A percentile compares a stretch with the other conserved stretches of the same genome.
Conservation (phyloP, 2,113 vertebrate species). For the Guaruba guarouba region DNA sequence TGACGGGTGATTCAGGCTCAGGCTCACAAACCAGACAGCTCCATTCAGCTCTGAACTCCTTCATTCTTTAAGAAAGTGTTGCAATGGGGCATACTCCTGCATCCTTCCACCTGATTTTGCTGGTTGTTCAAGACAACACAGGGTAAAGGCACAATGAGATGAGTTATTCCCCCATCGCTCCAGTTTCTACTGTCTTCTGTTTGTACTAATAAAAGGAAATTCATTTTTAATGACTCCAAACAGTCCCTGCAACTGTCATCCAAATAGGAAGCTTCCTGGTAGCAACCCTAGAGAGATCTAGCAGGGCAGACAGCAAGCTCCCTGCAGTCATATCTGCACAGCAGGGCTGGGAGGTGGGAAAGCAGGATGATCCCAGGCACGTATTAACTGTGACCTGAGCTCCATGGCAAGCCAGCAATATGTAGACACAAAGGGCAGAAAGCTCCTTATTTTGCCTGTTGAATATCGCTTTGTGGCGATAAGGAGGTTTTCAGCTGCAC, state of each 20-base stretch:
- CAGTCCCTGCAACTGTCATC: neutral
- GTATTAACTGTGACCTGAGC: neutral
- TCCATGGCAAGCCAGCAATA: neutral
- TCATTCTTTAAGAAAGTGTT: neutral
- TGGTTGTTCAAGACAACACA: neutral
- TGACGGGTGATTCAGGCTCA: neutral
- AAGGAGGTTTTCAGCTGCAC: neutral
- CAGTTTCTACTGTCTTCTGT: neutral
- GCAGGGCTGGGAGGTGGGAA: neutral
- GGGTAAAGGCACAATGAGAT: neutral
- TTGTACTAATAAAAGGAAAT: neutral
- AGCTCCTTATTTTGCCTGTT: neutral
- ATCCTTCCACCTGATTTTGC: neutral
- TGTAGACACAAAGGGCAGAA: neutral
- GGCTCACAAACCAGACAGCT: neutral
- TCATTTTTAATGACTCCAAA: neutral
- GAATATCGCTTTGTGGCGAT: neutral
- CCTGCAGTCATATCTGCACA: neutral
- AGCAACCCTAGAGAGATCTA: neutral
- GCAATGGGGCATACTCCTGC: neutral
- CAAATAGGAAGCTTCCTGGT: neutral
- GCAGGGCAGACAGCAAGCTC: neutral
- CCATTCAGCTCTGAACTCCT: neutral
- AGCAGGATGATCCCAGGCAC: neutral
- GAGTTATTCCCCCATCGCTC: neutral